Percentiles rank a stretch among this genome's conserved stretches.
Conservation (phyloP, 1,140 invertebrate species). For the Neomicropteryx cornuta region DNA sequence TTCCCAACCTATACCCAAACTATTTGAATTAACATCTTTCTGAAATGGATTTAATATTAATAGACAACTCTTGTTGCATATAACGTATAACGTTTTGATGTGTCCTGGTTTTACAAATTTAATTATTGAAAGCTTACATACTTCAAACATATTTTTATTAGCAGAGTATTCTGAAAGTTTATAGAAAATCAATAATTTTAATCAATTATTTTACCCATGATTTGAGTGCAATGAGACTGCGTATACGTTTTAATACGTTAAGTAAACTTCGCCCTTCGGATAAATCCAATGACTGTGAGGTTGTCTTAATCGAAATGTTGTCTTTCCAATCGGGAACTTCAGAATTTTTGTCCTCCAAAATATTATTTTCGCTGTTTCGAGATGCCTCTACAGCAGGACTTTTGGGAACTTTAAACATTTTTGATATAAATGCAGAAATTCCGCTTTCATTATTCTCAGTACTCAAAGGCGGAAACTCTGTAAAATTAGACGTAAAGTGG, state of each 20-base stretch:
- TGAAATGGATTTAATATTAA: too few relatives aligned
- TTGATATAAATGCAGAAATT: conserved; percentile 35
- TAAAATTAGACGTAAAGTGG: conserved; percentile 33
- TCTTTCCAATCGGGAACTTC: conserved; percentile 14
- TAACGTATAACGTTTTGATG: too few relatives aligned
- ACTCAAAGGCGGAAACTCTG: conserved; percentile 34
- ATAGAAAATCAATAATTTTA: conserved; percentile 1
- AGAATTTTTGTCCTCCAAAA: conserved; percentile 15
- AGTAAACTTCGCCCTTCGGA: conserved; percentile 58
- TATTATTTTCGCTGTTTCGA: conserved; percentile 22
- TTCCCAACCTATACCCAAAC: too few relatives aligned
- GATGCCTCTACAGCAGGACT: conserved; percentile 24
- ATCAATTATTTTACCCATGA: not conserved
- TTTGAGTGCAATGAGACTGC: conserved; percentile 61
- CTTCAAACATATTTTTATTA: not conserved
- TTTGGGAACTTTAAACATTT: conserved; percentile 35
- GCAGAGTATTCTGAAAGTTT: not conserved
- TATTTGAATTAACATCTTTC: too few relatives aligned
- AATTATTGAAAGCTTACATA: too few relatives aligned
- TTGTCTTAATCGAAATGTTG: conserved; percentile 21
- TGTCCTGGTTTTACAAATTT: too few relatives aligned
- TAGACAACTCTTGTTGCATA: too few relatives aligned
- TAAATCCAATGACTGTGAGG: conserved; percentile 24
- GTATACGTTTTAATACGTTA: conserved; percentile 70
- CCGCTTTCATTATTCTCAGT: conserved; percentile 32